Evolutionary conservation across 2,113 vertebrate genomes (phyloP).

Genomic region (Orcinus orca): DNA sequence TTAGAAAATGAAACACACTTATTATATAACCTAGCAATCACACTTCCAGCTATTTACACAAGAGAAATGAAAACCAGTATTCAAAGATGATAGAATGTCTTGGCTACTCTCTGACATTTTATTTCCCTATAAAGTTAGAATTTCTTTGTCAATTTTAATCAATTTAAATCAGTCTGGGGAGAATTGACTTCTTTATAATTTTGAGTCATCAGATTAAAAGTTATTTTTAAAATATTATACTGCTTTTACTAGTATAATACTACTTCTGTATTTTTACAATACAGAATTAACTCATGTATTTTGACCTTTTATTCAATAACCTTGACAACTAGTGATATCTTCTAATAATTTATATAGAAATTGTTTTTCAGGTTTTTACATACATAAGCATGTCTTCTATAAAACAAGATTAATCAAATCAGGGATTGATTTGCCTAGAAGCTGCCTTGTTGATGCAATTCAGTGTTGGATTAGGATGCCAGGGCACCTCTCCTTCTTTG

Average conservation of each 20-base stretch:
- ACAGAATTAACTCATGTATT: neutral
- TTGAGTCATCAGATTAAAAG: neutral
- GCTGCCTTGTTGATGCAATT: neutral
- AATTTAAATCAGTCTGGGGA: neutral
- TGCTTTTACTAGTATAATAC: neutral
- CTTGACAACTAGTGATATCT: neutral
- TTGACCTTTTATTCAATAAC: neutral
- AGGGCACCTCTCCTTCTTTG: neutral
- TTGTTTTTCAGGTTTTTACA: neutral
- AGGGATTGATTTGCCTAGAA: neutral
- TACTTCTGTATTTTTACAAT: no score
- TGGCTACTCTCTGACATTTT: neutral
- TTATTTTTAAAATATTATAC: neutral
- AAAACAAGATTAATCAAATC: neutral
- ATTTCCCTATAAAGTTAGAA: neutral
- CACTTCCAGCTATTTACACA: neutral
- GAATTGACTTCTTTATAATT: neutral
- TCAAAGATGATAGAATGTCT: neutral
- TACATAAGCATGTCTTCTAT: neutral
- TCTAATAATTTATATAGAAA: neutral
- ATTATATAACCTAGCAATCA: neutral
- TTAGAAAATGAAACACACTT: neutral
- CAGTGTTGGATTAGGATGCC: neutral
- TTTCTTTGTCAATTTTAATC: neutral
- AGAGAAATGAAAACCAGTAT: neutral